These are phyloP conservation scores for Caerostris extrusa DNA, from an alignment of 1,140 invertebrate genomes.

Conservation along the genomic window DNA sequence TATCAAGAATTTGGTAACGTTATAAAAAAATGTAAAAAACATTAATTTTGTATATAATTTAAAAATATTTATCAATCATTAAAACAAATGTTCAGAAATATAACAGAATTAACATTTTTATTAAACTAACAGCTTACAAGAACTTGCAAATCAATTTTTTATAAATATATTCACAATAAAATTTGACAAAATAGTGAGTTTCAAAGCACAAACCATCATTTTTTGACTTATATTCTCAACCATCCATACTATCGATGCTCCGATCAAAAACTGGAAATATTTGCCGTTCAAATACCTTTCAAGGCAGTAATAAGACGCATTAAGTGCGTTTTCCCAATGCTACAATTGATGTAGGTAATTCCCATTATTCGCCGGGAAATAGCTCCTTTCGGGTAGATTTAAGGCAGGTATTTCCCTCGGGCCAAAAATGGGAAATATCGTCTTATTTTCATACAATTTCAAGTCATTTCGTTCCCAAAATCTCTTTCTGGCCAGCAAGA, in stretches of 20 bases:
- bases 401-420: background rate
- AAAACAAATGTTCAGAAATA: no score
- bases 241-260: background rate
- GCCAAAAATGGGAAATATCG: background rate
- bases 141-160: no score
- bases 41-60: no score
- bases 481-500: no score
- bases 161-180: no score
- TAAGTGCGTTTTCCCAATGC: background rate
- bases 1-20: no score
- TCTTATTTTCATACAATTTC: background rate
- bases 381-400: background rate
- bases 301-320: background rate
- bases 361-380: background rate
- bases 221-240: background rate
- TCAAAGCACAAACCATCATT: no score
- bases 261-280: background rate
- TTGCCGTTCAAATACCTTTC: background rate
- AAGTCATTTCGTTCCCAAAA: background rate
- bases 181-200: no score
- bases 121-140: no score
- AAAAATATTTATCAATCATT: no score
- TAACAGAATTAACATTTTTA: no score
- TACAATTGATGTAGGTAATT: background rate
- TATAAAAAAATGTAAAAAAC: no score